Evolutionary conservation across 2,113 vertebrate genomes (phyloP), one percentile per base, ranked within the genome.

Genomic region (Zingel zingel): DNA sequence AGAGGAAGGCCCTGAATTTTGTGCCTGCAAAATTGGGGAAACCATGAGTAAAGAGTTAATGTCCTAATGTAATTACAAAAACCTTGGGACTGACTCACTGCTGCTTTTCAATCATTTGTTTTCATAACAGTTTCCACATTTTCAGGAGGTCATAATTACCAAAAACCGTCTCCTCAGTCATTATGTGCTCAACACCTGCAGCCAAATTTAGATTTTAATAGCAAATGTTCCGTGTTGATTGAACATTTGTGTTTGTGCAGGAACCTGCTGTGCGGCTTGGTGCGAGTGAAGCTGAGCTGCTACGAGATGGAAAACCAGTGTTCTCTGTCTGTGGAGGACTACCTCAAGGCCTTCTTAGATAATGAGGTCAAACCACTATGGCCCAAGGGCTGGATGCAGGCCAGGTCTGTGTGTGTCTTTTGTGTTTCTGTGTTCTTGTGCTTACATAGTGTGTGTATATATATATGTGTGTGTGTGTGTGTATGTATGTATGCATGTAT

Each of bases 361-460:
- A 98, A 97, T 4, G 98, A 99, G 94, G 98, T 99, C 92, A 99
- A 99, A 92, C 97, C 97, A 72, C 96, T 99, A 79, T 99, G 98
- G 98, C 98, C 98, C 85, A 99, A 99, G 91, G 98, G 98, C 86
- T 99, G 98, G 98, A 99, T 99, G 98, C 98, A 99, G 94, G 96
- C 97, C 94, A 98, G 98, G 98, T 91, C 5, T 71, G 86, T 74
- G 16, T 30, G 19, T 50, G 7, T 77, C 51, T n/a, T n/a, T 19
- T 58, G 4, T 74, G 47, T 53, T 5, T 19, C 2, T 69, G 33
- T 61, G 1, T 9, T 45, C 8, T 39, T 63, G 21, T 54, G 13
- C n/a, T n/a, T n/a, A n/a, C n/a, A n/a, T n/a, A n/a, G n/a, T n/a
- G n/a, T n/a, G n/a, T n/a, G n/a, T n/a, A n/a, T n/a, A n/a, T n/a